Conservation (phyloP, 2,797 vertebrate genomes). For the Channa striata region DNA sequence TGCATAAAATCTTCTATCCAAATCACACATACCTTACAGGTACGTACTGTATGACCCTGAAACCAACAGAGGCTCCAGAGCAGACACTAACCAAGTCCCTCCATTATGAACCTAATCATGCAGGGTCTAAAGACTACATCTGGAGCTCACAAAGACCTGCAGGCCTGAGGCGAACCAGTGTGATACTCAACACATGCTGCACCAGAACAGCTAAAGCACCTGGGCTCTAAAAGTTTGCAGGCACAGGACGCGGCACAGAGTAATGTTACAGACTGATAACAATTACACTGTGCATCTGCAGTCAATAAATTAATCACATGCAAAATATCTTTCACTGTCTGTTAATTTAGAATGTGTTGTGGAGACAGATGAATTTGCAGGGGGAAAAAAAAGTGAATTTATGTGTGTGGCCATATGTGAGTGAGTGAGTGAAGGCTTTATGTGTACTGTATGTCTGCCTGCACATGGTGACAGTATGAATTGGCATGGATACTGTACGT, state of each 20-base stretch:
- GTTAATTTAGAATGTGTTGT: constrained; percentile 42
- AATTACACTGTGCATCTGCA: constrained; percentile 48
- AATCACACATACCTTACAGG: constrained; percentile 36
- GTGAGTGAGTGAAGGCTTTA: constrained; percentile 5
- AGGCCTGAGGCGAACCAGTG: constrained; percentile 39
- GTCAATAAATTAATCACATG: constrained; percentile 29
- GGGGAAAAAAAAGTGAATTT: not conserved
- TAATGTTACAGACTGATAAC: constrained; percentile 29
- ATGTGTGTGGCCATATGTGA: constrained; percentile 26
- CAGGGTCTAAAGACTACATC: constrained; percentile 66
- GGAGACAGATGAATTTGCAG: constrained; percentile 32
- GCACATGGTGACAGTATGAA: not conserved
- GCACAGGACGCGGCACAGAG: not conserved
- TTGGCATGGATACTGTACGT: not conserved
- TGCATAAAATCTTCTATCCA: constrained; percentile 64
- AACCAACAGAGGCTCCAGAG: constrained; percentile 18
- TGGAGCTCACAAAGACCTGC: constrained; percentile 59
- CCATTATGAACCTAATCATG: constrained; percentile 58
- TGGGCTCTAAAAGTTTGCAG: constrained; percentile 39
- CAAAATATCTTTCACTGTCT: constrained; percentile 7
- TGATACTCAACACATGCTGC: constrained; percentile 48
- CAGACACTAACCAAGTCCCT: constrained; percentile 43
- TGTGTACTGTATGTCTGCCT: constrained; percentile 18
- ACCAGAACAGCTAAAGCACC: constrained; percentile 43
- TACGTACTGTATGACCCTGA: constrained; percentile 37